A percentile compares a stretch with the other conserved stretches of the same genome.
Evolutionary conservation across 2,888 invertebrate species (phyloP).

Genomic region (Caprella mutica): DNA sequence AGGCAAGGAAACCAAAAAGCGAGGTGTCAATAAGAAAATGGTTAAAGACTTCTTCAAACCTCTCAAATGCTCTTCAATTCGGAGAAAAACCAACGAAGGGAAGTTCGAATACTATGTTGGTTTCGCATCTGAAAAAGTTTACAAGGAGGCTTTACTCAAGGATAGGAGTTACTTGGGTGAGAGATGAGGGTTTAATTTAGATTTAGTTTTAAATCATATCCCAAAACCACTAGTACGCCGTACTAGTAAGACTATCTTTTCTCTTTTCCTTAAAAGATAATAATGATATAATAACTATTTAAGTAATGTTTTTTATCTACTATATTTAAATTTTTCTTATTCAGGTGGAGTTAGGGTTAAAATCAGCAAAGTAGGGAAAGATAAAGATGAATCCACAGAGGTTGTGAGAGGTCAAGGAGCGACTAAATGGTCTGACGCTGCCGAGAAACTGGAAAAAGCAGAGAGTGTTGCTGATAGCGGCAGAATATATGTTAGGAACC

Average conservation of each 20-base stretch:
- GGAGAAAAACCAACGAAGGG: constrained; percentile 62
- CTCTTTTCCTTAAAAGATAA: background rate
- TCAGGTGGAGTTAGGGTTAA: background rate
- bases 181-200: constrained; percentile 33
- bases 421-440: constrained; percentile 52
- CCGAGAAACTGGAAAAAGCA: constrained; percentile 49
- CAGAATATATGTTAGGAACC: constrained; percentile 79
- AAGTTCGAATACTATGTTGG: constrained; percentile 85
- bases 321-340: background rate
- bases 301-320: background rate
- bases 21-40: constrained; percentile 55
- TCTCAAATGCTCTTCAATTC: constrained; percentile 61
- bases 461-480: constrained; percentile 82
- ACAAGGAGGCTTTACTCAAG: constrained; percentile 66
- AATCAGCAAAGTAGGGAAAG: no score
- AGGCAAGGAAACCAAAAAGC: constrained; percentile 8
- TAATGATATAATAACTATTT: background rate
- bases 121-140: constrained; percentile 67
- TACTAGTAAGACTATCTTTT: background rate
- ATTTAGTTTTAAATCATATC: background rate
- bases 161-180: constrained; percentile 74
- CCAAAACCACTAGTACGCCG: background rate
- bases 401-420: constrained; percentile 38
- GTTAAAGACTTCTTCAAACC: constrained; percentile 75
- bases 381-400: constrained; percentile 10